phyloP scores from a whole-genome alignment of 1,140 invertebrate genomes.

The Drosophila athabasca region DNA sequence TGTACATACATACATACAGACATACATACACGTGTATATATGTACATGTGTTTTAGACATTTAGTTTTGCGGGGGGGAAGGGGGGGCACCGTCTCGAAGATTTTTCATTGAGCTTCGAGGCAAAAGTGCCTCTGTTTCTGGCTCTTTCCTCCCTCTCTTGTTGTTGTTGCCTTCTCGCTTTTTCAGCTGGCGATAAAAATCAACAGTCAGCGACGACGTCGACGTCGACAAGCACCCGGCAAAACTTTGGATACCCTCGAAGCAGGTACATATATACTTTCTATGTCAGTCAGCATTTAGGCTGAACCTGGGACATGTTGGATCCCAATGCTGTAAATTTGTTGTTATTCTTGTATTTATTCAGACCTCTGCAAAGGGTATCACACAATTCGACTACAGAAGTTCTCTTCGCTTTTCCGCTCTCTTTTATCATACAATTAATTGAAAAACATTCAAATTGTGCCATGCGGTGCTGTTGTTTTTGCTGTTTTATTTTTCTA shows the following conservation, averaged over 20 bases:
- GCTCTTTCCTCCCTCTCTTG: slow-evolving; percentile 4
- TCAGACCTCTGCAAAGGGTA: no score
- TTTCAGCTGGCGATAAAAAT: slow-evolving; percentile 63
- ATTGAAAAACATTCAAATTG: no score
- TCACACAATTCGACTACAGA: no score
- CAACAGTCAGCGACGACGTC: slow-evolving; percentile 48
- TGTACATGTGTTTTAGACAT: slow-evolving; percentile 12
- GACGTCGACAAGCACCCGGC: slow-evolving; percentile 25
- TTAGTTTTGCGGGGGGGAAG: slow-evolving; percentile 25
- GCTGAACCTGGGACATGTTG: no score
- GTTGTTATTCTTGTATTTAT: no score
- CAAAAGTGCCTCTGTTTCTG: not conserved
- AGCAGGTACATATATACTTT: no score
- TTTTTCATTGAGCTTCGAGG: slow-evolving; percentile 64
- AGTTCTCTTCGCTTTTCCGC: no score
- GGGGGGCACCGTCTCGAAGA: slow-evolving; percentile 32
- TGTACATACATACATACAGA: slow-evolving; percentile 5
- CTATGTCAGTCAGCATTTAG: no score
- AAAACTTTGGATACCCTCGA: not conserved
- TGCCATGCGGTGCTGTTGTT: no score
- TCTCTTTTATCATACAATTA: no score
- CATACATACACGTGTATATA: not conserved
- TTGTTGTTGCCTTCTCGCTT: slow-evolving; percentile 35
- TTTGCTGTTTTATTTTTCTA: not conserved
- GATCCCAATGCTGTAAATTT: no score